These are phyloP conservation scores for Phrynocephalus guinanensis DNA, from an alignment of 2,797 vertebrate species.

Conservation along the genomic window DNA sequence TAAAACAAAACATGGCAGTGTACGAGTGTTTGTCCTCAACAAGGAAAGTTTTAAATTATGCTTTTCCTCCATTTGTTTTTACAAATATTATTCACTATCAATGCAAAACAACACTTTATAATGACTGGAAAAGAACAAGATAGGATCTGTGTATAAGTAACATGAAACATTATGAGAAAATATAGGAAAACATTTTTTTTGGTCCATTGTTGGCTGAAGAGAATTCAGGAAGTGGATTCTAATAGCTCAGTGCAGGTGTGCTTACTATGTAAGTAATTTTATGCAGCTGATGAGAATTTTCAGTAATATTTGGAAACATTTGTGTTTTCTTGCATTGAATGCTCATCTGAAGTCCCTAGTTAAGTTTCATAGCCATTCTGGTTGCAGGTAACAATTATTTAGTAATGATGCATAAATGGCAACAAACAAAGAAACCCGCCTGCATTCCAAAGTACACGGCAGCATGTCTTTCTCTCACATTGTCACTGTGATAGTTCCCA, in stretches of 20 bases:
- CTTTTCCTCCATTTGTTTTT: constrained; percentile 53
- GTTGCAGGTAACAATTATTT: neutral
- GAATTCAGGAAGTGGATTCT: constrained; percentile 25
- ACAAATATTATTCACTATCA: constrained; percentile 53
- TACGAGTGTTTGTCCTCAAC: neutral
- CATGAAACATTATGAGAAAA: constrained; percentile 11
- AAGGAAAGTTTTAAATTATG: constrained; percentile 59
- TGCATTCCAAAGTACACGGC: neutral
- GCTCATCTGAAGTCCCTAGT: neutral
- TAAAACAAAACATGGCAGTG: constrained; percentile 18
- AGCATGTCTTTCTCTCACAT: neutral
- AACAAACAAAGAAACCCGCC: neutral
- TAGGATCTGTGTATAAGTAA: constrained; percentile 45
- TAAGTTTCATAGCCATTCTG: neutral
- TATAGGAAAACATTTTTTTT: constrained; percentile 37
- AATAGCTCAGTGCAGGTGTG: neutral
- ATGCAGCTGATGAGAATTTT: neutral
- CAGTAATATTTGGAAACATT: neutral
- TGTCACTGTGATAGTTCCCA: neutral
- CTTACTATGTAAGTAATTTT: neutral
- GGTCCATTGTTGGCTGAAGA: constrained; percentile 16
- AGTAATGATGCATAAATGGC: neutral
- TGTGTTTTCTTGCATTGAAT: constrained; percentile 22
- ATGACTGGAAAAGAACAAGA: constrained; percentile 37
- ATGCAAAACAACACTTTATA: constrained; percentile 42